phyloP scores from a whole-genome alignment of 2,888 invertebrate genomes.

The Eupithecia subfuscata region DNA sequence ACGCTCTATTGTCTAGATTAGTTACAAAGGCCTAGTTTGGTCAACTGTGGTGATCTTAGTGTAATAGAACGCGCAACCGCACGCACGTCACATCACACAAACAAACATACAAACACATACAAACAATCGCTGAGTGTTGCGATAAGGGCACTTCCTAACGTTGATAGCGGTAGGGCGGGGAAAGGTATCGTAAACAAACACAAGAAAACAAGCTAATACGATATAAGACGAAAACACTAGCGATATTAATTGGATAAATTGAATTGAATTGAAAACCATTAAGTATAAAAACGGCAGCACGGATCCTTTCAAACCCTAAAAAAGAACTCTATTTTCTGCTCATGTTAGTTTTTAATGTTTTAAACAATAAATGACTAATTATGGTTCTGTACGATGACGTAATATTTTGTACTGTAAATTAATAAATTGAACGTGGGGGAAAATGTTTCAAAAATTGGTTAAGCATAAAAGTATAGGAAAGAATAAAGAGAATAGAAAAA shows the following conservation, averaged over 20 bases:
- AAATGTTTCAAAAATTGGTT: background rate
- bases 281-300: no score
- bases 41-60: background rate
- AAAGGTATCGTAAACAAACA: slow-evolving; percentile 6
- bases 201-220: background rate
- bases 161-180: slow-evolving; percentile 31
- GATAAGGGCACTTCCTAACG: slow-evolving; percentile 37
- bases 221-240: no score
- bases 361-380: background rate
- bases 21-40: background rate
- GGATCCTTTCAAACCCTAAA: no score
- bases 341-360: background rate
- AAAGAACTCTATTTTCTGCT: background rate
- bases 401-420: background rate
- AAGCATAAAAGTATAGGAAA: background rate
- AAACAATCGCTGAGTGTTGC: slow-evolving; percentile 15
- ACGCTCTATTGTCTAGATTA: slow-evolving; percentile 2
- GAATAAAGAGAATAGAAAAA: background rate
- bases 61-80: slow-evolving; percentile 2
- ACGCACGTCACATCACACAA: slow-evolving; percentile 6
- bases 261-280: no score
- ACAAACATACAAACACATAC: slow-evolving; percentile 20
- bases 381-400: background rate
- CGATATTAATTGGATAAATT: no score
- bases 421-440: background rate